Conservation (phyloP, 2,113 vertebrate species). For the Nettapus auritus region DNA sequence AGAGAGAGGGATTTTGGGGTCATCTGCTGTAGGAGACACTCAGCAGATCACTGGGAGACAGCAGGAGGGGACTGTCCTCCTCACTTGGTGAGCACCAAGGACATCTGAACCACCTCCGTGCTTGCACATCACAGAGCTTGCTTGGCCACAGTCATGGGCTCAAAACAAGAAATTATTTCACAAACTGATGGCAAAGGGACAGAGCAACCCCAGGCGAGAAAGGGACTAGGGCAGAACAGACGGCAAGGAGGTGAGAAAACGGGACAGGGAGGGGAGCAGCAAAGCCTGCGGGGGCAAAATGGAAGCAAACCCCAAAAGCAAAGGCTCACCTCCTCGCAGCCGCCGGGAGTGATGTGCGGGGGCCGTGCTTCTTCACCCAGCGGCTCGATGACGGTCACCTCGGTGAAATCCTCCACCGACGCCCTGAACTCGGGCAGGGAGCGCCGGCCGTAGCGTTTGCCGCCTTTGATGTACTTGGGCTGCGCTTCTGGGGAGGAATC, state of each 20-base stretch:
- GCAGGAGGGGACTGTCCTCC: accelerated
- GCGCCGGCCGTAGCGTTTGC: conserved; percentile 92
- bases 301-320: too few species aligned
- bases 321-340: conserved; percentile 82
- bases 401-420: conserved; percentile 73
- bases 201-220: too few species aligned
- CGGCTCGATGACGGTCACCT: conserved; percentile 70
- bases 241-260: too few species aligned
- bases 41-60: neutral
- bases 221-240: too few species aligned
- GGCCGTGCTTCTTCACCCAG: conserved; percentile 58
- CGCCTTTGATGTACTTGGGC: conserved; percentile 92
- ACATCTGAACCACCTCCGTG: too few species aligned
- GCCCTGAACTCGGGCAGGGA: conserved; percentile 87
- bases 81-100: neutral
- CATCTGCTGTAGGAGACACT: neutral
- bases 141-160: too few species aligned
- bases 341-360: conserved; percentile 68
- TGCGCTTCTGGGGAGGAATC: conserved; percentile 86
- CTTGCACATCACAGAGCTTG: too few species aligned
- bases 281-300: neutral
- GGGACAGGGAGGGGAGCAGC: neutral
- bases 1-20: neutral
- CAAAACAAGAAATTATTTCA: too few species aligned
- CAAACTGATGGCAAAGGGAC: too few species aligned